Conservation (phyloP, 2,888 invertebrate genomes). For the Nysson spinosus region DNA sequence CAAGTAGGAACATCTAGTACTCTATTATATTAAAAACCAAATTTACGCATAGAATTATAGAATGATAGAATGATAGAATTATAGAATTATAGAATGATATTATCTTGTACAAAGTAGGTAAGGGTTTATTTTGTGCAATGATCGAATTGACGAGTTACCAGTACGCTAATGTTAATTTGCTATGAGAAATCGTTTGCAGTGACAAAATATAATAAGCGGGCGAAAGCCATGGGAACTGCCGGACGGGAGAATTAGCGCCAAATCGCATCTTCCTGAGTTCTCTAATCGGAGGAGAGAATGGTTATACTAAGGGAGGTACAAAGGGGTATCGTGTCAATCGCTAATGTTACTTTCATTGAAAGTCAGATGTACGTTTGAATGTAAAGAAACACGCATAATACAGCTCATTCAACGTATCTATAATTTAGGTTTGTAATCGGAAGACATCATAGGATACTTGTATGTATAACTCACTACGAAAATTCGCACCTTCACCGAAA, state of each 20-base stretch:
- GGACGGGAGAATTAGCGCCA: no score
- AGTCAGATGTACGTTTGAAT: conserved; percentile 45
- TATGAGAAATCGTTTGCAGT: conserved; percentile 7
- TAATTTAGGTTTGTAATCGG: conserved; percentile 36
- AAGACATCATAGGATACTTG: conserved; percentile 32
- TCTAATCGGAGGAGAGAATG: no score
- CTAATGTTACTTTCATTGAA: conserved; percentile 34
- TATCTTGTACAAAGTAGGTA: conserved; percentile 55
- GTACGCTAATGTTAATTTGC: conserved; percentile 36
- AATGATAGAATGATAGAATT: no score
- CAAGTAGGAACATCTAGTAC: conserved; percentile 63
- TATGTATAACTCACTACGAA: conserved; percentile 21
- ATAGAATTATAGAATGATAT: no score
- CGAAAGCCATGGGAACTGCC: no score
- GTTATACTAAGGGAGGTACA: conserved; percentile 5
- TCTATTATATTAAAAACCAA: conserved; percentile 51
- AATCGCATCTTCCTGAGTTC: no score
- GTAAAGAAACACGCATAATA: conserved; percentile 50
- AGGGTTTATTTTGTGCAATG: conserved; percentile 57
- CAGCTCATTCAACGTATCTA: conserved; percentile 45
- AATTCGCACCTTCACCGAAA: conserved; percentile 29
- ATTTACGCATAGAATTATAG: conserved; percentile 48
- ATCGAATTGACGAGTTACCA: conserved; percentile 44
- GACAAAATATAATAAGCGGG: not conserved
- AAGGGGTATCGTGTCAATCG: conserved; percentile 27